A percentile compares a stretch with the other conserved stretches of the same genome.
phyloP scores from a whole-genome alignment of 2,888 invertebrate genomes.

The Drosophila tanythrix region DNA sequence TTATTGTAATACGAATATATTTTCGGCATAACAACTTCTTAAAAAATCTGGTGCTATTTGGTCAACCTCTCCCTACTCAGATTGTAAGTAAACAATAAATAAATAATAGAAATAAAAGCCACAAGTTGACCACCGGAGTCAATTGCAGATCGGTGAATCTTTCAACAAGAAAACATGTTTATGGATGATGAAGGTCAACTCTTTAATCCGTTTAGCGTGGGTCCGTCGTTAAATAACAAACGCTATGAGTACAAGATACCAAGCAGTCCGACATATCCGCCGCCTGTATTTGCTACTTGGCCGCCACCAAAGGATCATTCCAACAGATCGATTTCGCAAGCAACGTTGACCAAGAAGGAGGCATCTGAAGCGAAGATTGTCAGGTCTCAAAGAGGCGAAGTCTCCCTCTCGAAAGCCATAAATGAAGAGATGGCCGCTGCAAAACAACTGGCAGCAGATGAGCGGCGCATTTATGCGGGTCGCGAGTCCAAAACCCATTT shows the following conservation, averaged over 20 bases:
- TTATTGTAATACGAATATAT: background rate
- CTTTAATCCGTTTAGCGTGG: conserved; percentile 63
- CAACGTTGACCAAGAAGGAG: conserved; percentile 9
- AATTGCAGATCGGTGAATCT: background rate
- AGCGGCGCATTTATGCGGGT: conserved; percentile 51
- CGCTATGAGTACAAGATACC: conserved; percentile 45
- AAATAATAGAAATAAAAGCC: background rate
- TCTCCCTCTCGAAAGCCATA: conserved; percentile 59
- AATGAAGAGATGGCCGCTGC: conserved; percentile 63
- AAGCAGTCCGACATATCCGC: conserved; percentile 49
- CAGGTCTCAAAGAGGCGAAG: conserved; percentile 43
- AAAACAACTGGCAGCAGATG: conserved; percentile 27
- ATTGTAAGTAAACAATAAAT: background rate
- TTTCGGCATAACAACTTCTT: conserved; percentile 11
- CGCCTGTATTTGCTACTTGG: conserved; percentile 48
- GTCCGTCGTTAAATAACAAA: conserved; percentile 21
- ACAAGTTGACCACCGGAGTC: no score
- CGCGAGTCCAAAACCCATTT: background rate
- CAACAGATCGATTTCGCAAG: conserved; percentile 42
- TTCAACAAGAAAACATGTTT: conserved; percentile 40
- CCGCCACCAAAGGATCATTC: conserved; percentile 29
- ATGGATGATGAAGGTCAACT: conserved; percentile 32
- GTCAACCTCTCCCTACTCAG: background rate
- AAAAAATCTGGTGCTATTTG: background rate
- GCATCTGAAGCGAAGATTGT: background rate